Evolutionary conservation across 2,797 vertebrate species (phyloP).

Genomic region (Phrynocephalus guinanensis): DNA sequence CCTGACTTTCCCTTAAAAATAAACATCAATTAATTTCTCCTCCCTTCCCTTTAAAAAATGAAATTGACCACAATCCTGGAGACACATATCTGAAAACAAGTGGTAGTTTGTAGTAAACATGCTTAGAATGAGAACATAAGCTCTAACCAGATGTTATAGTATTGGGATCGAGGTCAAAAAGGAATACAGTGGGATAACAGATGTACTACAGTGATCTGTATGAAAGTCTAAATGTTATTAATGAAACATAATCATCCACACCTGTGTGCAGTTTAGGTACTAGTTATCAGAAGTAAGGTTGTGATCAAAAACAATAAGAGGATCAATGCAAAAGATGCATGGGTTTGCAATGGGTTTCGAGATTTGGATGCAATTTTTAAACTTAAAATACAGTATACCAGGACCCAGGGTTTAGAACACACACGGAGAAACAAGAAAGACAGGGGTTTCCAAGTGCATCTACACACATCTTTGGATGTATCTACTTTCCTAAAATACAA

Average conservation of each 20-base stretch:
- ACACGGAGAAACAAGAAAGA: background rate
- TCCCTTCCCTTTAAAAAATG: background rate
- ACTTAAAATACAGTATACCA: background rate
- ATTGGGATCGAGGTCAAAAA: background rate
- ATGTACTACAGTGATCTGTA: constrained; percentile 19
- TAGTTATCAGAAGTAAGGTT: background rate
- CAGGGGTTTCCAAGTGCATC: background rate
- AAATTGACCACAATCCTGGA: background rate
- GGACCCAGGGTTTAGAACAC: background rate
- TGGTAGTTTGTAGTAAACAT: background rate
- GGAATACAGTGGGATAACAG: background rate
- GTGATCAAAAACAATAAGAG: background rate
- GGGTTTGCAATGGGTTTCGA: background rate
- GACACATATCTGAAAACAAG: background rate
- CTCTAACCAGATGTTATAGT: background rate
- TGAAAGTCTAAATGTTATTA: background rate
- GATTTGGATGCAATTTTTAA: background rate
- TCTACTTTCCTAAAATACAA: constrained; percentile 25
- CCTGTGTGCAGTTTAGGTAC: background rate
- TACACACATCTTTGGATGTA: constrained; percentile 11
- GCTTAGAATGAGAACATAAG: background rate
- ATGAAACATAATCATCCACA: background rate
- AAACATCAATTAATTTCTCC: too few relatives aligned
- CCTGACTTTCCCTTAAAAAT: too few relatives aligned
- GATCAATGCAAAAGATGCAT: background rate